Conservation (phyloP, 2,797 vertebrate species). For the Neosilurus mollespiculum region DNA sequence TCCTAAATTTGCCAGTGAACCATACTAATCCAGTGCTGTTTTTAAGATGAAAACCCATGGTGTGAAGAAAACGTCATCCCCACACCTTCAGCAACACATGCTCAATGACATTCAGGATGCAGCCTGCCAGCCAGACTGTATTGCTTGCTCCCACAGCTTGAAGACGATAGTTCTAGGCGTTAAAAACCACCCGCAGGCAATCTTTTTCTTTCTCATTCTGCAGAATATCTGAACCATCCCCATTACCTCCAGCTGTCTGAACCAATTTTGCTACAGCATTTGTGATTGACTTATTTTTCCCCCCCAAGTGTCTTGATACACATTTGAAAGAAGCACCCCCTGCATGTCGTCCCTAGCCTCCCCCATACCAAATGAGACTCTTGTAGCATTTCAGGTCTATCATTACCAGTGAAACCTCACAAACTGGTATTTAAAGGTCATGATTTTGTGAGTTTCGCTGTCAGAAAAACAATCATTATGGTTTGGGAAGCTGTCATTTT, state of each 20-base stretch:
- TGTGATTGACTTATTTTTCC: constrained; percentile 36
- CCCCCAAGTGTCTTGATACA: constrained; percentile 26
- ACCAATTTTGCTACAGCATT: constrained; percentile 32
- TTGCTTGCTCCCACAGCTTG: constrained; percentile 39
- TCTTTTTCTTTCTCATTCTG: constrained; percentile 41
- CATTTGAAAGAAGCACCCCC: constrained; percentile 28
- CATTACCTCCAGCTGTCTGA: constrained; percentile 45
- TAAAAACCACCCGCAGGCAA: constrained; percentile 45
- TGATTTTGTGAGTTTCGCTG: constrained; percentile 14
- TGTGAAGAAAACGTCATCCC: constrained; percentile 37
- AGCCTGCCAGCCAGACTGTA: constrained; percentile 38
- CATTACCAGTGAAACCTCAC: constrained; percentile 12
- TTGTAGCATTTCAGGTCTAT: constrained; percentile 15
- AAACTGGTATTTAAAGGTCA: not conserved
- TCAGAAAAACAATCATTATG: not conserved
- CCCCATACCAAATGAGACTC: not conserved
- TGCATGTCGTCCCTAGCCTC: not conserved
- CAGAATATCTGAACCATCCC: constrained; percentile 26
- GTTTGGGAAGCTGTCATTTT: not conserved
- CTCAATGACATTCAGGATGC: constrained; percentile 47
- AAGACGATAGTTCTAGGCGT: constrained; percentile 42
- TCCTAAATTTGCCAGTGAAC: not conserved
- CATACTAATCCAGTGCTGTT: constrained; percentile 10
- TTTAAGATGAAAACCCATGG: constrained; percentile 30
- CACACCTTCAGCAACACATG: constrained; percentile 47